Evolutionary conservation across 2,797 vertebrate species (phyloP), one percentile per base, ranked within the genome.

Genomic region (Prunella strophiata): DNA sequence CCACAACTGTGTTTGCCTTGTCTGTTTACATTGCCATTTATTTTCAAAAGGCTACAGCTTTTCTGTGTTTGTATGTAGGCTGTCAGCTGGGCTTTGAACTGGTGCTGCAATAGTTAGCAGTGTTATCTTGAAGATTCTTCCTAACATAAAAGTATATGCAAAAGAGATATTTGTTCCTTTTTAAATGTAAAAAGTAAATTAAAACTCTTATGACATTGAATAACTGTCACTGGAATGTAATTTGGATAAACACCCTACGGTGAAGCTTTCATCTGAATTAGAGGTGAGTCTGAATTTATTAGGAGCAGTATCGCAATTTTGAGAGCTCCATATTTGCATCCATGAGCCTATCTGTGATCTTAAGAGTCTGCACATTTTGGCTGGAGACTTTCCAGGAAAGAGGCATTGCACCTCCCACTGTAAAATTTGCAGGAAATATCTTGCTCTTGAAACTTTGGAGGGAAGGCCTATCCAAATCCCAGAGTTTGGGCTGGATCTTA

Each of bases 181-280:
- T 92, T 94, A 18, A 82, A 94, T 87, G 85, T 59, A 94, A 94
- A 95, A 94, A 65, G 48, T 66, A 76, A 78, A 93, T 59, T 25
- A 85, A 91, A 94, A 62, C 43, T 48, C 66, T 68, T 86, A 84
- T 18, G 80, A 75, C 48, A 66, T 17, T 81, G 91, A 88, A 89
- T 96, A 96, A 93, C 94, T 96, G 95, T 94, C 83, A 48, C 58
- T 88, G 77, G 62, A 95, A 75, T 38, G 66, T 78, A 66, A 81
- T 92, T 96, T 95, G 82, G 48, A 59, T 92, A 92, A 92, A 86
- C 22, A 88, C 45, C 76, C 89, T 81, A 70, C 70, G 76, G 91
- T 89, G 79, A 93, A 81, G n/a, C 73, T 96, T 94, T 96, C 93
- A 79, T 92, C 94, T 92, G 67, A 93, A 84, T 58, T 62, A 40